Base-by-base conservation (phyloP, 2,797 vertebrate genomes). In the Antennarius maculatus region DNA sequence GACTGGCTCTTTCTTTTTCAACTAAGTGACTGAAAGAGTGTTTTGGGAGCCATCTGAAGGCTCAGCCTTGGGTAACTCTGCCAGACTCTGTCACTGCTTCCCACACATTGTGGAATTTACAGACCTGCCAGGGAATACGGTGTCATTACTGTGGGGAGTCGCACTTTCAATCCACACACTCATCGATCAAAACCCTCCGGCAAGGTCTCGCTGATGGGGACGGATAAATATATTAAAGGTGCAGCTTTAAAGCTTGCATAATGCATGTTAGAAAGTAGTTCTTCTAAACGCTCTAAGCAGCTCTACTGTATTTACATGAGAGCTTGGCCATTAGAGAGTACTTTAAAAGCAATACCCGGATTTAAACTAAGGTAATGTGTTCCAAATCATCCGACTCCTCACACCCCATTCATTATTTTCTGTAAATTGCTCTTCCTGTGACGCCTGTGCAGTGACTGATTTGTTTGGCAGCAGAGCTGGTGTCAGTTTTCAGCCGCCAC, bases 41-140 rank as follows among this genome's bases (percentile, higher is more conserved):
- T 66, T 82, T 58, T 55, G 66, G 85, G 82, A 87, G 88, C 74
- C 73, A 39, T 86, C 34, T 86, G 87, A 87, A 82, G 13, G 76
- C 60, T 51, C 83, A 73, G 87, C 74, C 69, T 71, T 42, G 73
- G 53, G 70, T 72, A 31, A 76, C 76, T 68, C 66, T 57, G 68
- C 69, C 68, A 72, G 66, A 74, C 83, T 74, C 71, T 69, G 63
- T 70, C 79, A 56, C 76, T 65, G 79, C 69, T 66, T 65, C 72
- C 57, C 6, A 48, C 67, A 69, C 78, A 63, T 2, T 63, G 83
- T 69, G 80, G 85, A 74, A 82, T 88, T 88, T 87, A 89, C 83
- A 86, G 83, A 88, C 66, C 73, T 84, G 79, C 68, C 76, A 74
- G 31, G 47, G 66, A 74, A 81, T 63, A 77, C 71, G 61, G 69